A percentile compares a stretch with the other conserved stretches of the same genome.
phyloP scores from a whole-genome alignment of 2,113 vertebrate genomes.

The Prochilodus magdalenae region DNA sequence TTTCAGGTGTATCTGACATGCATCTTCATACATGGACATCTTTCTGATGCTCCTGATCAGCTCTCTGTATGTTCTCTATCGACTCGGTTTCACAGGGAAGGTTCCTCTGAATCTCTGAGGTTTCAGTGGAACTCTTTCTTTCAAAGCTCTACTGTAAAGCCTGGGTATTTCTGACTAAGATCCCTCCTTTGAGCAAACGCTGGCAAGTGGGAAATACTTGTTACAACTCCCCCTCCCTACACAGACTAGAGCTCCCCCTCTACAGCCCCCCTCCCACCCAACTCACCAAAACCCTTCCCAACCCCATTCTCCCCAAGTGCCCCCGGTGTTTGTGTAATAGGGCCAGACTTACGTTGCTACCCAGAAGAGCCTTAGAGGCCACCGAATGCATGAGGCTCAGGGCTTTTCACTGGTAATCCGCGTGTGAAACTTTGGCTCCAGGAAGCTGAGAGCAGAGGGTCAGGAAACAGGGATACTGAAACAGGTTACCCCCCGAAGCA shows the following conservation, averaged over 20 bases:
- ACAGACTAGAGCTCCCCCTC: too few relatives aligned
- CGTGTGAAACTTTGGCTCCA: slow-evolving; percentile 40
- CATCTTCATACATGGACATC: too few relatives aligned
- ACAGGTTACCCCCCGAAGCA: slow-evolving; percentile 3
- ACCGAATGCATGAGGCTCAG: neutral
- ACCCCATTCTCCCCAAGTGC: neutral
- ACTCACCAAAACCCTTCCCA: neutral
- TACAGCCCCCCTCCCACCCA: too few relatives aligned
- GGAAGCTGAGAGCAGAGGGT: slow-evolving; percentile 1
- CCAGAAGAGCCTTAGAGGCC: slow-evolving; percentile 21
- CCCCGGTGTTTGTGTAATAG: slow-evolving; percentile 35
- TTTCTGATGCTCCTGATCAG: too few relatives aligned
- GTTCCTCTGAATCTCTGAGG: too few relatives aligned
- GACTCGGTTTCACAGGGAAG: too few relatives aligned
- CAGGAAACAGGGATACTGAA: slow-evolving; percentile 17
- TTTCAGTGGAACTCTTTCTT: too few relatives aligned
- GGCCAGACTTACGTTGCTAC: slow-evolving; percentile 5
- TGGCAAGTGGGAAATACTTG: neutral
- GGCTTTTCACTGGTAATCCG: slow-evolving; percentile 32
- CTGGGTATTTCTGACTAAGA: neutral
- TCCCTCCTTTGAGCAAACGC: slow-evolving; percentile 10
- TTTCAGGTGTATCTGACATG: too few relatives aligned
- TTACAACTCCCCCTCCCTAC: too few relatives aligned
- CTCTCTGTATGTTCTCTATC: too few relatives aligned
- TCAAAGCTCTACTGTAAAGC: too few relatives aligned